Base-by-base conservation (phyloP, 2,888 invertebrate genomes). In the Napeogenes sylphis region DNA sequence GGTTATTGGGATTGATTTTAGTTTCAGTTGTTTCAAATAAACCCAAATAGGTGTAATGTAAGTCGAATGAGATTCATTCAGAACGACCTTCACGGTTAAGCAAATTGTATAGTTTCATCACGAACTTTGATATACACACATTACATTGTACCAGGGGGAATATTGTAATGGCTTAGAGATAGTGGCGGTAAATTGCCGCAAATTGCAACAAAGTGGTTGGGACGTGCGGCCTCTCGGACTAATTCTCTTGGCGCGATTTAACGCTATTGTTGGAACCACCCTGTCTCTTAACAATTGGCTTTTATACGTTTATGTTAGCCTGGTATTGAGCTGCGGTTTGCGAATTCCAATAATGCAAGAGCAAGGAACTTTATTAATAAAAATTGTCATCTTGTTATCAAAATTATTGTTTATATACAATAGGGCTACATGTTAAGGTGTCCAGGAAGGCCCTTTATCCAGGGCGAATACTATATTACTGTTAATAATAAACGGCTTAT, bases 181-280 rank as follows among this genome's bases (percentile, higher is more conserved):
- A 73, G 76, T 74, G 73, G 68, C 67, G 69, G 75, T 72, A 79
- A 81, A 82, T 81, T 78, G 77, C 68, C 73, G 69, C 78, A 82
- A 84, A 84, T 85, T 82, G 83, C 82, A 81, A 79, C 79, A 79
- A 82, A 84, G 81, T 81, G 81, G 76, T 72, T 65, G 71, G 76
- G 73, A 71, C 75, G 76, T 66, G 72, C 73, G 72, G 72, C 71
- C 74, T 71, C 75, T 74, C 75, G 65, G 68, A 77, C 77, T 81
- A 80, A 82, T 82, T 80, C 79, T 75, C 78, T 73, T 68, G 74
- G 72, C 73, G 76, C 80, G 77, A 81, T 81, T 83, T 79, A 76
- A 76, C 77, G 73, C 77, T 68, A 78, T 80, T 80, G 80, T 82
- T 71, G 71, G 64, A 69, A 63, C 60, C 42, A 33, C 64, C 54